A percentile compares a stretch with the other conserved stretches of the same genome.
These are phyloP conservation scores for Carassius auratus DNA, from an alignment of 2,113 vertebrate genomes.

Conservation along the genomic window DNA sequence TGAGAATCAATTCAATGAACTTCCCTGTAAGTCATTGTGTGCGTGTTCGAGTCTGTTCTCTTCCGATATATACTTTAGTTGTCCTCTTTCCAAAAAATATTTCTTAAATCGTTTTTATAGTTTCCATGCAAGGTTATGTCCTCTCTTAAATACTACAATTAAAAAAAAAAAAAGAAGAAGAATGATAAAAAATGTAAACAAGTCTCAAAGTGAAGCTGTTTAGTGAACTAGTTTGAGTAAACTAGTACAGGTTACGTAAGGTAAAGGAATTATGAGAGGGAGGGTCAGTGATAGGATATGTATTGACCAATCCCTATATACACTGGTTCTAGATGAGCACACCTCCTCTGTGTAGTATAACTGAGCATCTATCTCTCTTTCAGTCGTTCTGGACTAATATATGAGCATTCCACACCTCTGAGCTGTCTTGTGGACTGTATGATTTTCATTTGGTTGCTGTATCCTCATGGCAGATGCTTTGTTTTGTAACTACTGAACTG, in stretches of 20 bases:
- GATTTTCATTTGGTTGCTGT: conserved; percentile 80
- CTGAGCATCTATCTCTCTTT: conserved; percentile 56
- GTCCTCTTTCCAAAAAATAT: conserved; percentile 47
- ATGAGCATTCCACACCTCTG: conserved; percentile 79
- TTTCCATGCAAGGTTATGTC: conserved; percentile 35
- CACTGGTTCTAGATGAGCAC: conserved; percentile 51
- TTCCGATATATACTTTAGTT: conserved; percentile 57
- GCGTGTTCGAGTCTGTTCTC: conserved; percentile 33
- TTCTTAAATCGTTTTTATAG: conserved; percentile 40
- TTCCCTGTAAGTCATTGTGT: conserved; percentile 28
- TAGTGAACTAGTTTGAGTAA: conserved; percentile 50
- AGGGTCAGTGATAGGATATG: conserved; percentile 60
- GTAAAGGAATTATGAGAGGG: conserved; percentile 66
- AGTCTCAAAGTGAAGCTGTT: conserved; percentile 40
- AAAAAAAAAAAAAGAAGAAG: background rate
- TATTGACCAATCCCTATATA: conserved; percentile 52
- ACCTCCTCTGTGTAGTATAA: conserved; percentile 44
- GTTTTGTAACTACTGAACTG: conserved; percentile 88
- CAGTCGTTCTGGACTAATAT: conserved; percentile 72
- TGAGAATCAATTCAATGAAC: conserved; percentile 34
- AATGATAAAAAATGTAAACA: background rate
- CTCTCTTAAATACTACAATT: conserved; percentile 28
- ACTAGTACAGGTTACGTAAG: conserved; percentile 52
- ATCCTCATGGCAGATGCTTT: conserved; percentile 84
- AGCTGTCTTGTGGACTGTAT: conserved; percentile 82